These are phyloP conservation scores for Spea bombifrons DNA, from an alignment of 2,113 vertebrate genomes.

Conservation along the genomic window DNA sequence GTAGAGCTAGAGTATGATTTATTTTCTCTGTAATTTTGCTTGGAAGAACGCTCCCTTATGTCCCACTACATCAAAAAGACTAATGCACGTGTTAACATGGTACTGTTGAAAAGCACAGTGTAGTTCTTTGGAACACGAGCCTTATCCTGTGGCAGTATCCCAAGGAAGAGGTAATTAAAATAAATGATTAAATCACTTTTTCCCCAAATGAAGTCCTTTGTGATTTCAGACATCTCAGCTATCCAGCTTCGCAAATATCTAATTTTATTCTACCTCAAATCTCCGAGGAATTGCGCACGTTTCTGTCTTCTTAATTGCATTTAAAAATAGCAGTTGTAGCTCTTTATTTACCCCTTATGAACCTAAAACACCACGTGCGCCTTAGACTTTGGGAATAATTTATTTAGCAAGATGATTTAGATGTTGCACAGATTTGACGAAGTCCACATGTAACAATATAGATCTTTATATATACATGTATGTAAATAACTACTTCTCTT, in stretches of 20 bases:
- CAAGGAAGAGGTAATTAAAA: constrained; percentile 42
- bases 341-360: constrained; percentile 2
- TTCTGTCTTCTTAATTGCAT: constrained; percentile 29
- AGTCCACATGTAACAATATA: too few relatives aligned
- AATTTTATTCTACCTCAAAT: constrained; percentile 24
- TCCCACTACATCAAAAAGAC: constrained; percentile 33
- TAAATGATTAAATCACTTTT: constrained; percentile 38
- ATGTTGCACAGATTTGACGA: too few relatives aligned
- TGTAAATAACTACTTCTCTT: too few relatives aligned
- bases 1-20: constrained; percentile 32
- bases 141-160: constrained; percentile 41
- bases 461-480: too few relatives aligned
- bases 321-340: constrained; percentile 29
- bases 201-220: constrained; percentile 44
- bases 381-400: not conserved
- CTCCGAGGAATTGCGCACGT: constrained; percentile 12
- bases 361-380: not conserved
- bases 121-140: constrained; percentile 33
- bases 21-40: constrained; percentile 32
- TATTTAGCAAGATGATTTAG: not conserved
- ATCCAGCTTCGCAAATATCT: constrained; percentile 16
- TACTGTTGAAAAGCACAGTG: constrained; percentile 34
- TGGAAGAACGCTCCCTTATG: constrained; percentile 31
- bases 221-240: constrained; percentile 31
- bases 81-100: constrained; percentile 17